Conservation (phyloP, 2,797 vertebrate genomes). For the Eptatretus atami region DNA sequence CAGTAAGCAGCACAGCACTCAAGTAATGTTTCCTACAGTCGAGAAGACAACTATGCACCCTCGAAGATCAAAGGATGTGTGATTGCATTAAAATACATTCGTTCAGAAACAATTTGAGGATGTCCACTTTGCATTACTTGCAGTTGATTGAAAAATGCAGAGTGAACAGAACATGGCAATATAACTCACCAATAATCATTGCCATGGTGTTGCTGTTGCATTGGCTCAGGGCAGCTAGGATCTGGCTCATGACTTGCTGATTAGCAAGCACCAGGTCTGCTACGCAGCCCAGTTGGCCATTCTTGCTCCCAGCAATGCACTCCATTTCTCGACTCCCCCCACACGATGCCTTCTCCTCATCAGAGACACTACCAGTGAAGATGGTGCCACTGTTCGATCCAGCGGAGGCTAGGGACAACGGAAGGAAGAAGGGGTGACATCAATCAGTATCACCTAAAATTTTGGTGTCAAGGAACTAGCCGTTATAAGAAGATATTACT, state of each 20-base stretch:
- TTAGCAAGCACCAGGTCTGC: constrained; percentile 86
- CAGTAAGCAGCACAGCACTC: no score
- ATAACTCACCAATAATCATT: constrained; percentile 80
- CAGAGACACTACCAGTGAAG: constrained; percentile 52
- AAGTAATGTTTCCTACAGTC: no score
- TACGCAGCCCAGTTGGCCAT: constrained; percentile 32
- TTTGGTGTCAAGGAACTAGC: no score
- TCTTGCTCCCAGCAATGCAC: constrained; percentile 28
- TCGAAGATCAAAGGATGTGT: no score
- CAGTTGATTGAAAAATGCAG: no score
- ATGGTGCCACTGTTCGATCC: constrained; percentile 29
- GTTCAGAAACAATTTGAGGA: no score
- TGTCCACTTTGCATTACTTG: no score
- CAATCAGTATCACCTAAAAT: no score
- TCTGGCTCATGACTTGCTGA: constrained; percentile 98
- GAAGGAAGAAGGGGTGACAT: no score
- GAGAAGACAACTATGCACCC: no score
- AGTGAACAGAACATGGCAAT: background rate
- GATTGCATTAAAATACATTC: no score
- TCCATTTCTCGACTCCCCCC: background rate
- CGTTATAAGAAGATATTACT: no score
- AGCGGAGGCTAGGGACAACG: constrained; percentile 12
- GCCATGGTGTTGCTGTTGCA: constrained; percentile 99
- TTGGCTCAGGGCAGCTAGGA: constrained; percentile 72
- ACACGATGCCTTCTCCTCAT: constrained; percentile 73